Evolutionary conservation across 2,888 invertebrate genomes (phyloP), one percentile per base, ranked within the genome.

Genomic region (Trilocha varians): DNA sequence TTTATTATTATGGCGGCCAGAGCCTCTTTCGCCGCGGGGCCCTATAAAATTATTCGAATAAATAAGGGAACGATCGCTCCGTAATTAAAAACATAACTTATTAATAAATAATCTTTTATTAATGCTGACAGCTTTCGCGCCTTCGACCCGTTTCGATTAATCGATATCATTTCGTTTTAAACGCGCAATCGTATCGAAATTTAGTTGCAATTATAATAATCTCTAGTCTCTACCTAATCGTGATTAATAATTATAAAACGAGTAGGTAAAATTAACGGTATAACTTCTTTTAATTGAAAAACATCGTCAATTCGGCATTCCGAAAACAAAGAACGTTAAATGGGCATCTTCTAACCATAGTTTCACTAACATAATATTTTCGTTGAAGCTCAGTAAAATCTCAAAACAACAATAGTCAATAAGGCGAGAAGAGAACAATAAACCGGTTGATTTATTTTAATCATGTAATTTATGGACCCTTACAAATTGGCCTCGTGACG

Each of bases 21-120:
- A 62, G 62, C 56, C 61, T 58, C 47, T 57, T 50, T 60, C 73
- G 83, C 84, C 82, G 67, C 79, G 61, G 82, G 84, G 80, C 72
- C 66, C 76, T 67, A 85, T 84, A 82, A 83, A 83, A 82, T 83
- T 78, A 82, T 82, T 69, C 78, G 78, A 74, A 83, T 83, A 84
- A 82, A 83, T 84, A 84, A 80, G 65, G 65, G 57, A 52, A 63
- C 64, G 74, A 85, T 84, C 75, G 71, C 53, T 52, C 57, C 70
- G 68, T 84, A 85, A 84, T 85, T 84, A 84, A 85, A 84, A 83
- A 76, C 78, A 78, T 83, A 83, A 83, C 80, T 83, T 84, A 78
- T 79, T 82, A 83, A 80, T 82, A 78, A 83, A 80, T 82, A 78
- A 76, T 72, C 73, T 78, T 79, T 82, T 79, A 83, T 83, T 82